Base-by-base conservation (phyloP, 64 coral and sea anemone genomes). In the Astreopora myriophthalma region DNA sequence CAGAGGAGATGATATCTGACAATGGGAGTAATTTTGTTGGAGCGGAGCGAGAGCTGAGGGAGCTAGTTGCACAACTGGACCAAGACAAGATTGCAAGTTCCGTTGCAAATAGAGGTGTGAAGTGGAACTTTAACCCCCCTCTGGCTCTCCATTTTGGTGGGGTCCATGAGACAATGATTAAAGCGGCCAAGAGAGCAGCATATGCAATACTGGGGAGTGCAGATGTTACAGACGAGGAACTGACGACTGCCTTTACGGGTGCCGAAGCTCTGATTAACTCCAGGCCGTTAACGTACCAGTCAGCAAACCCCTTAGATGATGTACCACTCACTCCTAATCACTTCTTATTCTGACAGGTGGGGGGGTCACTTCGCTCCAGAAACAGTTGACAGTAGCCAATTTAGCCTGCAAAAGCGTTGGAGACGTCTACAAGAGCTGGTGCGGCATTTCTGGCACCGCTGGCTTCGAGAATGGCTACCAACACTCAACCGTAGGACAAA, bases 391-490 rank as follows among this genome's bases (percentile, higher is more conserved):
- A 34, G 31, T 34, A 32, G 29, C 6, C 31, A 71, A 17, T 71
- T 71, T 32, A 71, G 24, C 30, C 12, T 17, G 1, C 16, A 13
- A 13, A 61, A 19, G 55, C 19, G 55, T 4, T 1, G 55, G 13
- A 44, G 73, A 17, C 35, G 36, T 8, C 17, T 40, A 1, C 36
- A 75, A 44, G 73, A 75, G 6, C 19, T 75, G 7, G 73, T 75
- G 1, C 14, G 85, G 42, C 74, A 94, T 2, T 87, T 94, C 62
- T 94, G 85, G 85, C 60, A 69, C 24, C 85, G 85, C 33, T 88
- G 92, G 85, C 40, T 88, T 27, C 29, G 66, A 16, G 92, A 94
- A 26, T 94, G 86, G 77, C 76, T 94, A 24, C 85, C 92, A 11
- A 28, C 65, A 22, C 62, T 94, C 2, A 94, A 88, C 40, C 28